Base-by-base conservation (phyloP, 53 echinoderm and acorn worm species). In the Apostichopus leukothele region DNA sequence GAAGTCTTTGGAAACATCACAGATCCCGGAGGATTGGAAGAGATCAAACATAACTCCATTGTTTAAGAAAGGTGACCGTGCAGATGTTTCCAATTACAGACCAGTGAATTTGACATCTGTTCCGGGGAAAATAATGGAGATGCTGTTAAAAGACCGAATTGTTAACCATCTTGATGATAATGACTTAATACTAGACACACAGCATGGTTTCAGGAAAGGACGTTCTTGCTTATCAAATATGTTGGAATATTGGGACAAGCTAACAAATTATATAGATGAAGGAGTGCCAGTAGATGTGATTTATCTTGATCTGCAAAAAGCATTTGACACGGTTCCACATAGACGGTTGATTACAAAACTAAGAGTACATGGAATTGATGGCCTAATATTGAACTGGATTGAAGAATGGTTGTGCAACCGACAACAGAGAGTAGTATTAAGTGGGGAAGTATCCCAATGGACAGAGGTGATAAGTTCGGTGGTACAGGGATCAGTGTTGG, bases 1-100 rank as follows among this genome's bases (percentile, higher is more conserved):
- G 50, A 84, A 11, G 67, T 84, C 84, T 63, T 23, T 84, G 25
- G 63, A 84, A 4, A 25, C 63, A 61, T 13, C 84, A 22, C 6
- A 61, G 50, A 60, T 84, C 61, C 57, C 57, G 7, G 81, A 51
- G 5, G 52, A 84, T 3, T 84, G 84, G 63, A 84, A 84, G 63
- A 60, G 16, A 25, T 5, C 67, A 60, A 66, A 84, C 26, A 76
- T 90, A 60, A 84, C 84, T 63, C 84, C 84, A 61, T 63, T 84
- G 21, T 84, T 53, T 20, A 85, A 63, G 9, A 84, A 84, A 25
- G 66, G 67, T 19, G 23, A 7, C 3, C 84, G 26, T 25, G 61
- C 67, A 67, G 61, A 84, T 18, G 67, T 84, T 4, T 39, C 67
- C 19, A 85, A 85, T 26, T 67, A 66, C 50, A 85, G 85, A 25